Conservation (phyloP, 2,888 invertebrate genomes). For the Eurytoma adleriae region DNA sequence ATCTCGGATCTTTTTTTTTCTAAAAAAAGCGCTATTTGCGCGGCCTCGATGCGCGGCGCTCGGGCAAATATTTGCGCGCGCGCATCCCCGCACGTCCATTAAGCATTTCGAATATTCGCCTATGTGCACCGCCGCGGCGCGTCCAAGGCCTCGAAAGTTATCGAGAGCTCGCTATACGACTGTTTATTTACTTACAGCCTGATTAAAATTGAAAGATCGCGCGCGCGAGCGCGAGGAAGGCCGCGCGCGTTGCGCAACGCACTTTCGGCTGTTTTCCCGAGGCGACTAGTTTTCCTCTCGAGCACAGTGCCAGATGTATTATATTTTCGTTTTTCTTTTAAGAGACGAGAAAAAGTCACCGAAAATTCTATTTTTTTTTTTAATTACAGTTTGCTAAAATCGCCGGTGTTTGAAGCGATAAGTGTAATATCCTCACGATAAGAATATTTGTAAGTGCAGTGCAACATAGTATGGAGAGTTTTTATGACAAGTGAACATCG, state of each 20-base stretch:
- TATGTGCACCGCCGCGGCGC: slow-evolving; percentile 6
- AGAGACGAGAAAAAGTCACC: too few relatives aligned
- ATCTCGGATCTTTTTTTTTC: not conserved
- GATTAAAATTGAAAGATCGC: slow-evolving; percentile 69
- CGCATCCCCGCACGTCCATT: too few relatives aligned
- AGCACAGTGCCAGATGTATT: too few relatives aligned
- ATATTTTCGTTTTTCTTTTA: too few relatives aligned
- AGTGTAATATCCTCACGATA: too few relatives aligned
- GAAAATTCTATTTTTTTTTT: too few relatives aligned
- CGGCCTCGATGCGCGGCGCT: not conserved
- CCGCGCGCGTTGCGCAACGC: slow-evolving; percentile 9
- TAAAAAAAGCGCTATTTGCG: not conserved
- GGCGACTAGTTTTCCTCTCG: too few relatives aligned
- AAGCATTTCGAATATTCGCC: slow-evolving; percentile 10
- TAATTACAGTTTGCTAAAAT: too few relatives aligned
- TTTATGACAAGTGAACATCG: too few relatives aligned
- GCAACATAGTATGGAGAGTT: too few relatives aligned
- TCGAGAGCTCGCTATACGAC: slow-evolving; percentile 61
- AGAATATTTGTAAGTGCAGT: too few relatives aligned
- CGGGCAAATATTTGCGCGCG: slow-evolving; percentile 34
- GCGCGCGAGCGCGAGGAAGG: slow-evolving; percentile 50
- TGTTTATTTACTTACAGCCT: slow-evolving; percentile 69
- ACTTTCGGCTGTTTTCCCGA: not conserved
- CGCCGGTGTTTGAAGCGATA: too few relatives aligned
- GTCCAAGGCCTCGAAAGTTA: slow-evolving; percentile 46